Evolutionary conservation across 2,113 vertebrate species (phyloP).

Genomic region (Amia ocellicauda): DNA sequence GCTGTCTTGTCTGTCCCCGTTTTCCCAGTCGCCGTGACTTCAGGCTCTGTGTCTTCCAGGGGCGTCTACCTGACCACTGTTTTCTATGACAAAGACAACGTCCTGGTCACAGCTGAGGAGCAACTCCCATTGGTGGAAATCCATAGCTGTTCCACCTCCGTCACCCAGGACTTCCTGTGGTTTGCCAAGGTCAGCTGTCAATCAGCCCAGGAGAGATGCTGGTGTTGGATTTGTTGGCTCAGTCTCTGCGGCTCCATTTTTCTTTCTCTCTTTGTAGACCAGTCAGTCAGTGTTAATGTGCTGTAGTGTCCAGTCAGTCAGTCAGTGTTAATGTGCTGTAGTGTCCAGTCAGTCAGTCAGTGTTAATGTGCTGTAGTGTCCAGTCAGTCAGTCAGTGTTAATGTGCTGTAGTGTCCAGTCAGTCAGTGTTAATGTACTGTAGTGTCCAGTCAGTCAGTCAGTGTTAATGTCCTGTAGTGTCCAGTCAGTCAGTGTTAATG

Average conservation of each 20-base stretch:
- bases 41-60: conserved; percentile 40
- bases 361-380: no score
- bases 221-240: not conserved
- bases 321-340: no score
- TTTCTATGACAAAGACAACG: conserved; percentile 67
- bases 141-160: conserved; percentile 65
- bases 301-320: no score
- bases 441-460: no score
- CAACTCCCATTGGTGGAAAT: conserved; percentile 71
- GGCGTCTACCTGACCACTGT: conserved; percentile 65
- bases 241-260: no score
- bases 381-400: no score
- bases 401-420: no score
- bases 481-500: no score
- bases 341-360: no score
- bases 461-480: no score
- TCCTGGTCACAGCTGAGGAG: conserved; percentile 66
- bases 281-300: not conserved
- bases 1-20: no score
- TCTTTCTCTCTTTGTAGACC: not conserved
- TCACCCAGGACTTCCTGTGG: conserved; percentile 67
- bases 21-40: not conserved
- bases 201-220: not conserved
- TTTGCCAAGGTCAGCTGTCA: conserved; percentile 58
- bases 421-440: no score